A percentile compares a stretch with the other conserved stretches of the same genome.
Evolutionary conservation across 2,797 vertebrate genomes (phyloP).

Genomic region (Lutjanus campechanus): DNA sequence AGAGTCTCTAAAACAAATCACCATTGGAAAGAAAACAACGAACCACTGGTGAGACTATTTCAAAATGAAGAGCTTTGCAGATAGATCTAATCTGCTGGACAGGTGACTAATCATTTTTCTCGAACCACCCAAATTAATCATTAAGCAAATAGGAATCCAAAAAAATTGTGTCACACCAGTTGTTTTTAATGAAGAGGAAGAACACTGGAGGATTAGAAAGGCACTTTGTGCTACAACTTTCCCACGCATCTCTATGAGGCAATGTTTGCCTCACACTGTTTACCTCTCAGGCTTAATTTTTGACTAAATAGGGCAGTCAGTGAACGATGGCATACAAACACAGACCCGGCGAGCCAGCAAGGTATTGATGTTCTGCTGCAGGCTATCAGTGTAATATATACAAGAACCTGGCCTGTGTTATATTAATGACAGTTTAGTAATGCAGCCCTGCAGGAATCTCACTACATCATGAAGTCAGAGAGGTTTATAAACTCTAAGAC

Average conservation of each 20-base stretch:
- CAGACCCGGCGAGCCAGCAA: conserved; percentile 6
- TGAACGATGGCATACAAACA: conserved; percentile 31
- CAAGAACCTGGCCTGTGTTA: conserved; percentile 25
- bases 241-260: neutral
- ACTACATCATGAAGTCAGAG: conserved; percentile 15
- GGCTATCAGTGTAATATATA: conserved; percentile 35
- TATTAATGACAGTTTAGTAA: conserved; percentile 9
- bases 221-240: neutral
- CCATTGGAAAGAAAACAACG: neutral
- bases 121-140: conserved; percentile 6
- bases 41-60: neutral
- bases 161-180: neutral
- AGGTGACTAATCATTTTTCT: neutral
- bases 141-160: neutral
- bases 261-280: conserved; percentile 14
- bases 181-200: conserved; percentile 1
- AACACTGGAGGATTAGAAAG: neutral
- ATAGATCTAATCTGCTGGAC: neutral
- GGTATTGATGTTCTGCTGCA: conserved; percentile 28
- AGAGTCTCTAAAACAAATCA: neutral
- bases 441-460: conserved; percentile 28
- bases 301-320: conserved; percentile 56
- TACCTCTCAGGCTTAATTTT: conserved; percentile 38
- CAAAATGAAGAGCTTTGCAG: neutral
- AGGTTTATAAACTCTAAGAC: conserved; percentile 34